Percentiles rank a stretch among this genome's conserved stretches.
phyloP scores from a whole-genome alignment of 2,113 vertebrate species.

The Charina bottae region DNA sequence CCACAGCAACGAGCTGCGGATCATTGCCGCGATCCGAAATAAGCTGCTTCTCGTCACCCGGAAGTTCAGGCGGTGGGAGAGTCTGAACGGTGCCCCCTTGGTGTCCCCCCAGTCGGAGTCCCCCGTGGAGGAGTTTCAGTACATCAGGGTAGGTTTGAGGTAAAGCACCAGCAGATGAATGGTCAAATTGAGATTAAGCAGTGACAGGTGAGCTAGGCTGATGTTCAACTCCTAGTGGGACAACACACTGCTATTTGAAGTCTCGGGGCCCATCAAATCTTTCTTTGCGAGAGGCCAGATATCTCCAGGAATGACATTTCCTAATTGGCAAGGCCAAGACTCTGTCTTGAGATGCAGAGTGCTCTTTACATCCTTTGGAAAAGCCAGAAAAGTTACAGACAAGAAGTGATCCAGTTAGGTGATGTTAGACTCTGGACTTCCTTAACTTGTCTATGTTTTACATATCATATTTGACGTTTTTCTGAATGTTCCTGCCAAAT shows the following conservation, averaged over 20 bases:
- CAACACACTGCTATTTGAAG: background rate
- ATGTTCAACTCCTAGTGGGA: background rate
- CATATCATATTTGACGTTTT: background rate
- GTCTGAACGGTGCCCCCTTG: conserved; percentile 61
- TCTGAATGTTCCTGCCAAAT: background rate
- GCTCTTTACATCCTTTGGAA: background rate
- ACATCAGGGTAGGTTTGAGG: conserved; percentile 87
- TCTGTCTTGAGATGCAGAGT: background rate
- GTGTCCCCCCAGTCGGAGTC: conserved; percentile 74
- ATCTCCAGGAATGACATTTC: background rate
- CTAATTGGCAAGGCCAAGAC: background rate
- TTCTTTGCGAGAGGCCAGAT: background rate
- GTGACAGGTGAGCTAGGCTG: background rate
- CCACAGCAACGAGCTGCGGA: conserved; percentile 88
- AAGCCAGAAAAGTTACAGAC: too few species aligned
- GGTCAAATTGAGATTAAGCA: background rate
- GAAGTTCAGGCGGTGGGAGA: conserved; percentile 77
- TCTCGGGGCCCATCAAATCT: background rate
- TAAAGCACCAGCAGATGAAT: background rate
- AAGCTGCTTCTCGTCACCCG: conserved; percentile 96
- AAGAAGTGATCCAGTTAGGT: too few species aligned
- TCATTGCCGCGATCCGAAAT: conserved; percentile 93
- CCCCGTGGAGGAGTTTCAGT: conserved; percentile 96
- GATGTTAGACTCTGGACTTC: background rate
- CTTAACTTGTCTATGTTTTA: background rate